Conservation (phyloP, 1,140 invertebrate genomes). For the Sitobion miscanthi region DNA sequence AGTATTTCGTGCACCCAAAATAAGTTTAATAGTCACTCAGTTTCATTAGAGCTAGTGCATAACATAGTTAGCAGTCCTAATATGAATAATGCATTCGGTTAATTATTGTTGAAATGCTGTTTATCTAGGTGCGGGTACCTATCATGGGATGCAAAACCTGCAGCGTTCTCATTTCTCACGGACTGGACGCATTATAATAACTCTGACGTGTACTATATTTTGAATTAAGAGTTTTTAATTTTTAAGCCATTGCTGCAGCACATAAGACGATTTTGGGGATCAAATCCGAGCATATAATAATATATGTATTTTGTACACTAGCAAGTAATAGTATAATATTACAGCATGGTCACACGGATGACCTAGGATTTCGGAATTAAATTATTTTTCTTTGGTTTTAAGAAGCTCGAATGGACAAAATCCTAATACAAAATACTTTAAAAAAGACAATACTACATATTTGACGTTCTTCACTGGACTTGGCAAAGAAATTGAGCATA, state of each 20-base stretch:
- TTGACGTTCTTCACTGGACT: not conserved
- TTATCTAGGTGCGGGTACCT: not conserved
- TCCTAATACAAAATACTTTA: not conserved
- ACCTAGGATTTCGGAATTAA: not conserved
- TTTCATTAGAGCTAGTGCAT: not conserved
- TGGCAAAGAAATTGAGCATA: no score
- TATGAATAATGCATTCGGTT: constrained; percentile 36
- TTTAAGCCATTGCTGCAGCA: not conserved
- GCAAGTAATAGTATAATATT: not conserved
- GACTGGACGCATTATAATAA: not conserved
- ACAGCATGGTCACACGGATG: not conserved
- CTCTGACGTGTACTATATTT: constrained; percentile 4
- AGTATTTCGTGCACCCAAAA: not conserved
- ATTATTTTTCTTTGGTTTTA: not conserved
- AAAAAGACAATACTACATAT: not conserved
- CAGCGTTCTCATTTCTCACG: not conserved
- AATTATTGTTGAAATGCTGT: constrained; percentile 19
- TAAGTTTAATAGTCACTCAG: not conserved
- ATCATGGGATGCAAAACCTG: not conserved
- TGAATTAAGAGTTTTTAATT: not conserved
- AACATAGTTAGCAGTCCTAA: not conserved
- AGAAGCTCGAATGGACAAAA: not conserved
- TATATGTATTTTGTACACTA: not conserved
- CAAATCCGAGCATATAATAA: not conserved
- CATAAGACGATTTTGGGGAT: not conserved